These are phyloP conservation scores for Drosophila quadrilineata DNA, from an alignment of 1,140 invertebrate species.

Conservation along the genomic window DNA sequence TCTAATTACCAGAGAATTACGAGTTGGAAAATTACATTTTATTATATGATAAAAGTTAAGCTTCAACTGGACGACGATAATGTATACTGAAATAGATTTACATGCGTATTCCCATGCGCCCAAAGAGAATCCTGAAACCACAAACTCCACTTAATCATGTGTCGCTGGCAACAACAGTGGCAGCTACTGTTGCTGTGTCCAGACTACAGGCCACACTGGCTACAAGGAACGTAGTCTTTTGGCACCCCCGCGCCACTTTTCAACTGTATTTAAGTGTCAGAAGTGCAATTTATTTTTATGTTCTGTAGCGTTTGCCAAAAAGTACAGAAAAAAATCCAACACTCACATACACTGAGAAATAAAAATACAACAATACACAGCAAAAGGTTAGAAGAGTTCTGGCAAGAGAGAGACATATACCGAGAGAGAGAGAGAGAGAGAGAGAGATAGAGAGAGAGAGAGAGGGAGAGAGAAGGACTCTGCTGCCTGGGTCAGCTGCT, in stretches of 20 bases:
- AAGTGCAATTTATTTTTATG: conserved; percentile 80
- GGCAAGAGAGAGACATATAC: background rate
- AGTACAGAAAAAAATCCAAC: conserved; percentile 35
- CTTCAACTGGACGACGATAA: conserved; percentile 79
- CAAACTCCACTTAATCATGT: conserved; percentile 79
- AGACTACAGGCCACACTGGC: too few species aligned
- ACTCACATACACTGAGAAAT: conserved; percentile 27
- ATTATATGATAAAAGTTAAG: conserved; percentile 80
- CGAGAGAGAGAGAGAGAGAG: background rate
- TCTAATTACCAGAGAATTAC: conserved; percentile 79
- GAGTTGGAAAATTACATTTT: conserved; percentile 80
- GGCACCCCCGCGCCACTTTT: conserved; percentile 32
- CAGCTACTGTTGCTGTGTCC: background rate
- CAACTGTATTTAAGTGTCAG: conserved; percentile 76
- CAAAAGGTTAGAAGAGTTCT: conserved; percentile 53
- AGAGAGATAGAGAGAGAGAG: background rate
- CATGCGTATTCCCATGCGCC: conserved; percentile 70
- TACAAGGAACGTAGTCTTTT: too few species aligned
- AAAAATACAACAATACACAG: conserved; percentile 59
- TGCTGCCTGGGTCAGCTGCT: conserved; percentile 58
- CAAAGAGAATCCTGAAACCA: conserved; percentile 65
- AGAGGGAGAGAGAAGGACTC: background rate
- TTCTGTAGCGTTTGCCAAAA: conserved; percentile 67
- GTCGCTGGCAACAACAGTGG: conserved; percentile 36
- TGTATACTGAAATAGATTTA: conserved; percentile 79